A percentile compares a stretch with the other conserved stretches of the same genome.
Evolutionary conservation across 2,797 vertebrate species (phyloP).

Genomic region (Coreius guichenoti): DNA sequence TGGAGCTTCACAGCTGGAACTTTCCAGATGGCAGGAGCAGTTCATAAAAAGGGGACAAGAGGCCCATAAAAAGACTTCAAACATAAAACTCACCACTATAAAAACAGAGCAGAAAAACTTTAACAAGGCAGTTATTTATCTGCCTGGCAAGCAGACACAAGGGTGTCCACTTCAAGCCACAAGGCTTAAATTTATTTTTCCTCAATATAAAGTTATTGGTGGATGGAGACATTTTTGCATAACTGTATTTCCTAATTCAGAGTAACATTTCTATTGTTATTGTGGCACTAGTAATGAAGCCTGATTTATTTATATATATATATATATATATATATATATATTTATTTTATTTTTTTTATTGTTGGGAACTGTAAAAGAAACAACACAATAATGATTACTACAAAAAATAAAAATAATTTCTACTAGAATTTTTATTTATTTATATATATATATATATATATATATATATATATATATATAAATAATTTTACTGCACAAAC

Average conservation of each 20-base stretch:
- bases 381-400: slow-evolving; percentile 9
- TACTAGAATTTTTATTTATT: too few relatives aligned
- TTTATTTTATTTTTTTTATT: neutral
- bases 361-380: slow-evolving; percentile 3
- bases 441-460: too few relatives aligned
- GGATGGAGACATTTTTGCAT: slow-evolving; percentile 62
- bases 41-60: slow-evolving; percentile 74
- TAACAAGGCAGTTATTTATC: slow-evolving; percentile 73
- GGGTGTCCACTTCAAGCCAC: slow-evolving; percentile 65
- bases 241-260: slow-evolving; percentile 52
- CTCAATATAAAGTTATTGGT: slow-evolving; percentile 68
- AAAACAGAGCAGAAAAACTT: slow-evolving; percentile 62
- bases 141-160: slow-evolving; percentile 66
- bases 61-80: slow-evolving; percentile 67
- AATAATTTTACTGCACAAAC: neutral
- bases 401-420: too few relatives aligned
- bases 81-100: slow-evolving; percentile 66
- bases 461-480: neutral
- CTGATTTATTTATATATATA: neutral
- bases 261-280: slow-evolving; percentile 39
- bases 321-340: too few relatives aligned
- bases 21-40: slow-evolving; percentile 73
- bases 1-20: slow-evolving; percentile 67
- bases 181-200: slow-evolving; percentile 66
- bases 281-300: slow-evolving; percentile 14